These are phyloP conservation scores for Cataglyphis altisquamis DNA, from an alignment of 2,888 invertebrate genomes.

Conservation along the genomic window DNA sequence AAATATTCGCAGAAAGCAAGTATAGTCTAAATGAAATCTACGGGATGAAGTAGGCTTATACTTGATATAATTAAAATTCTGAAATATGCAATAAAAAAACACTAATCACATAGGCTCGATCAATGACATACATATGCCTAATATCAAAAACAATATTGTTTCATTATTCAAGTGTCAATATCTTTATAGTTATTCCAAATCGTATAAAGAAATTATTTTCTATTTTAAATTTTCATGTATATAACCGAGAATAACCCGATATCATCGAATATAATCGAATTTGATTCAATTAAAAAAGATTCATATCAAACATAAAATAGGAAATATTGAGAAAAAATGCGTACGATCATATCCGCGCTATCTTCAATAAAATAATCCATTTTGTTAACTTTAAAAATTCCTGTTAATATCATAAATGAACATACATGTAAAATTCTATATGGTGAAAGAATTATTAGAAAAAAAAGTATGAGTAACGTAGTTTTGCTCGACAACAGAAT, in stretches of 20 bases:
- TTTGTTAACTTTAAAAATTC: slow-evolving; percentile 15
- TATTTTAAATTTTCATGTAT: background rate
- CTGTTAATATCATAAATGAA: slow-evolving; percentile 25
- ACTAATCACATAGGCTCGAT: background rate
- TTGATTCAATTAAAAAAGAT: background rate
- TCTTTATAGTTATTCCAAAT: background rate
- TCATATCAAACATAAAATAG: background rate
- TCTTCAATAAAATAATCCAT: slow-evolving; percentile 19
- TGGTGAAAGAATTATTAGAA: slow-evolving; percentile 10
- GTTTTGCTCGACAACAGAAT: slow-evolving; percentile 19
- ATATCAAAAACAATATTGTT: background rate
- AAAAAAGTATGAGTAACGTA: background rate
- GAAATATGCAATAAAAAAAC: background rate
- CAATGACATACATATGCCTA: background rate
- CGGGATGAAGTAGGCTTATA: background rate
- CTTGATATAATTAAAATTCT: background rate
- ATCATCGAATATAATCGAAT: background rate
- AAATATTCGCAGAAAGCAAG: slow-evolving; percentile 2
- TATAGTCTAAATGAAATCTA: background rate
- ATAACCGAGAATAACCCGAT: background rate
- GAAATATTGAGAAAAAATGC: background rate
- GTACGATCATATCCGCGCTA: background rate
- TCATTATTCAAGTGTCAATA: background rate
- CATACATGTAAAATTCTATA: background rate
- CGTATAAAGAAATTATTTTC: background rate